These are phyloP conservation scores for Pelagia noctiluca DNA, from an alignment of 30 jellyfish, hydroid and myxozoan species.

Conservation along the genomic window DNA sequence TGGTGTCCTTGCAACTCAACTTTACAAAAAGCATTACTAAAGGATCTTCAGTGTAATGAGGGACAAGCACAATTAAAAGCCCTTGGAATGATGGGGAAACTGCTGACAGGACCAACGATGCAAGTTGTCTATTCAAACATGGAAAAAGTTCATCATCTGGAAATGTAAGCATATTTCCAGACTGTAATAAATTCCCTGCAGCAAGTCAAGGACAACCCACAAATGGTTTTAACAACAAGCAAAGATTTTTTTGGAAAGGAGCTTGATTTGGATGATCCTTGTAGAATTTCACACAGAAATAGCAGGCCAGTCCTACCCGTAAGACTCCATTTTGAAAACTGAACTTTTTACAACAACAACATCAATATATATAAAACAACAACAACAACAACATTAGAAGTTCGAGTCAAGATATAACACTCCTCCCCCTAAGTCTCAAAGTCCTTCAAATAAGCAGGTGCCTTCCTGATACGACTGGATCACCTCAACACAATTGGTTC, in stretches of 20 bases:
- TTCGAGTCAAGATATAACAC: too few relatives aligned
- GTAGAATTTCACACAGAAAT: too few relatives aligned
- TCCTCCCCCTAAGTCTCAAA: too few relatives aligned
- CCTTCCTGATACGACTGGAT: too few relatives aligned
- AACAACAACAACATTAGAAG: too few relatives aligned
- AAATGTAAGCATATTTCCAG: not conserved
- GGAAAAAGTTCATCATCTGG: not conserved
- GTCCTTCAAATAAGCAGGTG: too few relatives aligned
- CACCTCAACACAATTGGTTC: too few relatives aligned
- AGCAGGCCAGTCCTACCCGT: too few relatives aligned
- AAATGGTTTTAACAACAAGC: not conserved
- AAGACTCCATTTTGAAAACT: too few relatives aligned
- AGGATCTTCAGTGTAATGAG: not conserved
- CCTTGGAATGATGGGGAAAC: not conserved
- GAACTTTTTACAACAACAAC: too few relatives aligned
- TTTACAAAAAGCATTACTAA: too few relatives aligned
- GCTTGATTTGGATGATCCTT: not conserved
- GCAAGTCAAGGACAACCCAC: not conserved
- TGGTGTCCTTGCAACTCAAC: not conserved
- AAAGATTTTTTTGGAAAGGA: not conserved
- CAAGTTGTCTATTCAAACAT: not conserved
- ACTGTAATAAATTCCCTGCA: not conserved
- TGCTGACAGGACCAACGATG: not conserved
- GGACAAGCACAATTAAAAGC: not conserved
- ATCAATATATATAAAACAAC: too few relatives aligned